Percentiles rank a stretch among this genome's conserved stretches.
phyloP scores from a whole-genome alignment of 2,797 vertebrate species.

The Oreochromis grahami region DNA sequence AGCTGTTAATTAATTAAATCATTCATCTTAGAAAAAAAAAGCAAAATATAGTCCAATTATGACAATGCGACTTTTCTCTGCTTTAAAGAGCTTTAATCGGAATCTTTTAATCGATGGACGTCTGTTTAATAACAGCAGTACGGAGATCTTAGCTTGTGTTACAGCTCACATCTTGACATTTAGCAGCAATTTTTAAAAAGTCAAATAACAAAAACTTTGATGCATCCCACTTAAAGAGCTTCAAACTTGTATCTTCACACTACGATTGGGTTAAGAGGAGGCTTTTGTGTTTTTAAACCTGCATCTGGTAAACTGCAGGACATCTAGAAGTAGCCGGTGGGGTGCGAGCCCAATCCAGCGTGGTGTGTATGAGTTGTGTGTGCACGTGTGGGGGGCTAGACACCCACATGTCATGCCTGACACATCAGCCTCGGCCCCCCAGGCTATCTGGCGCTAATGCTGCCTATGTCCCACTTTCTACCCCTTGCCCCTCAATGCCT shows the following conservation, averaged over 20 bases:
- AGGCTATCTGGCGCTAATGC: constrained; percentile 83
- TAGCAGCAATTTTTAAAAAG: background rate
- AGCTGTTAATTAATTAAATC: background rate
- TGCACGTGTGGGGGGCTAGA: constrained; percentile 69
- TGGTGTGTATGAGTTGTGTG: constrained; percentile 50
- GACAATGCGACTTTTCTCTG: background rate
- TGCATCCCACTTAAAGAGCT: background rate
- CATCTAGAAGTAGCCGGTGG: constrained; percentile 83
- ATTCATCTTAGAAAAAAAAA: background rate
- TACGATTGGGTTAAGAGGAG: background rate
- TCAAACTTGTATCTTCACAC: background rate
- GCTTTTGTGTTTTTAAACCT: constrained; percentile 32
- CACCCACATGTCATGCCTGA: constrained; percentile 80
- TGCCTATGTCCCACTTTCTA: constrained; percentile 88
- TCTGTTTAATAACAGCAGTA: background rate
- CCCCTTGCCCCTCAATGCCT: constrained; percentile 78
- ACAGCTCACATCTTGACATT: background rate
- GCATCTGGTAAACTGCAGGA: constrained; percentile 75
- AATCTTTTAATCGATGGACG: background rate
- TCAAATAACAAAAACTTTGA: background rate
- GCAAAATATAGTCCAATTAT: background rate
- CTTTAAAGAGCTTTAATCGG: background rate
- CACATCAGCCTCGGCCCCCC: constrained; percentile 72
- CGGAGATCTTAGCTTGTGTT: background rate
- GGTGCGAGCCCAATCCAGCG: constrained; percentile 62